Percentiles rank a stretch among this genome's conserved stretches.
phyloP scores from a whole-genome alignment of 2,797 vertebrate genomes.

The Poeciliopsis paucimaculata region DNA sequence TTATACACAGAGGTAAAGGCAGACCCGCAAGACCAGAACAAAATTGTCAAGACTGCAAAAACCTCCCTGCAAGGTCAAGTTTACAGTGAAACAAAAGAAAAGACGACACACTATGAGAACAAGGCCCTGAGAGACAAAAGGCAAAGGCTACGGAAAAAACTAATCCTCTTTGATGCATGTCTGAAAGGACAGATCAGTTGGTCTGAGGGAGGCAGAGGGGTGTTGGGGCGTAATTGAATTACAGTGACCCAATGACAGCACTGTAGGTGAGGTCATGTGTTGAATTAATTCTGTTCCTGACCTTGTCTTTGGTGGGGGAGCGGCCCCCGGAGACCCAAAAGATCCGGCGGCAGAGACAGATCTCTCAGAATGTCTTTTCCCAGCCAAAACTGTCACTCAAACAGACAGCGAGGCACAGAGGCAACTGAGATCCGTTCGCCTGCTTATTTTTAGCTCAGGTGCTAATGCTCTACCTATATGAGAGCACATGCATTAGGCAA shows the following conservation, averaged over 20 bases:
- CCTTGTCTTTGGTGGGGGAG: constrained; percentile 56
- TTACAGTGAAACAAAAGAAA: constrained; percentile 40
- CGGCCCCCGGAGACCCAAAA: constrained; percentile 45
- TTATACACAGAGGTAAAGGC: constrained; percentile 33
- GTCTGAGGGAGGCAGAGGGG: constrained; percentile 12
- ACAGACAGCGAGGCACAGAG: constrained; percentile 52
- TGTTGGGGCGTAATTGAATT: constrained; percentile 83
- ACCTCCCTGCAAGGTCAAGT: constrained; percentile 58
- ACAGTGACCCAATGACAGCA: constrained; percentile 87
- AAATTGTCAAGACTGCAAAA: constrained; percentile 26
- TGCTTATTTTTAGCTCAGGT: constrained; percentile 45
- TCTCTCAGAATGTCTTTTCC: constrained; percentile 52
- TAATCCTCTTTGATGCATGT: constrained; percentile 49
- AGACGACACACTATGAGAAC: constrained; percentile 31
- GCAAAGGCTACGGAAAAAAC: constrained; percentile 56
- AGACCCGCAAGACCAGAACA: constrained; percentile 18
- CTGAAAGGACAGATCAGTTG: constrained; percentile 46
- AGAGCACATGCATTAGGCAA: constrained; percentile 16
- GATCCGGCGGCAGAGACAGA: constrained; percentile 48
- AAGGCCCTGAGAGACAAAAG: constrained; percentile 33
- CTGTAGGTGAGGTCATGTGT: constrained; percentile 82
- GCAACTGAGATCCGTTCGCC: background rate
- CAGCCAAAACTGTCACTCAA: constrained; percentile 52
- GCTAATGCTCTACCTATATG: constrained; percentile 19
- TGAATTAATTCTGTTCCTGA: constrained; percentile 85